Conservation (phyloP, 2,888 invertebrate species). For the Podotricha telesiphe region DNA sequence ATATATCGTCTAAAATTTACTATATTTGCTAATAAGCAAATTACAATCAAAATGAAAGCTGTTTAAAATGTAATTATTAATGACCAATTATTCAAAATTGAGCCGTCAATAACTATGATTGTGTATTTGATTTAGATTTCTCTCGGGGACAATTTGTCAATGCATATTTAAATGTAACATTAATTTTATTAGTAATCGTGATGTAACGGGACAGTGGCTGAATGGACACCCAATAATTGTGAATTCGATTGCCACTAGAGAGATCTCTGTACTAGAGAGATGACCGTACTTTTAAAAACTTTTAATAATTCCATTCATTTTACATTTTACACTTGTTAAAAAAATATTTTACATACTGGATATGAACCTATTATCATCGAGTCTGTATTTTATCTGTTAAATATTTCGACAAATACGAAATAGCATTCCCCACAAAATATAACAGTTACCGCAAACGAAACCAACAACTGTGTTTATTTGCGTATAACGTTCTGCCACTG, state of each 20-base stretch:
- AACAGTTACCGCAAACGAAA: constrained; percentile 32
- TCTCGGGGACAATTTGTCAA: constrained; percentile 5
- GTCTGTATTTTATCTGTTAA: background rate
- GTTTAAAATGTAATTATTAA: constrained; percentile 1
- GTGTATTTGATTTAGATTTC: constrained; percentile 15
- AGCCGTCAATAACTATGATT: constrained; percentile 16
- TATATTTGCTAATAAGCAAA: background rate
- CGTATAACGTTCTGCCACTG: constrained; percentile 21
- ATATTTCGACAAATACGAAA: background rate
- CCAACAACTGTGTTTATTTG: constrained; percentile 20
- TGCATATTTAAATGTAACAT: background rate
- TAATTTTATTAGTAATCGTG: background rate
- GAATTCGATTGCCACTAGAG: too few relatives aligned
- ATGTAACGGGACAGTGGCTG: background rate
- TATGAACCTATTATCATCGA: background rate
- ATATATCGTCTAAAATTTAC: too few relatives aligned
- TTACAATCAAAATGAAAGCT: background rate
- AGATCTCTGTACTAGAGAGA: too few relatives aligned
- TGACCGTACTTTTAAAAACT: too few relatives aligned
- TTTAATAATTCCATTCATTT: too few relatives aligned
- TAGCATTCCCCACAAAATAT: background rate
- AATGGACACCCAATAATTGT: background rate
- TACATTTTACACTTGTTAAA: too few relatives aligned
- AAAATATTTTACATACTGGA: background rate
- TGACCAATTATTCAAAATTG: constrained; percentile 11